These are phyloP conservation scores for Percopsis omiscomaycus DNA, from an alignment of 2,797 vertebrate species.

Conservation along the genomic window DNA sequence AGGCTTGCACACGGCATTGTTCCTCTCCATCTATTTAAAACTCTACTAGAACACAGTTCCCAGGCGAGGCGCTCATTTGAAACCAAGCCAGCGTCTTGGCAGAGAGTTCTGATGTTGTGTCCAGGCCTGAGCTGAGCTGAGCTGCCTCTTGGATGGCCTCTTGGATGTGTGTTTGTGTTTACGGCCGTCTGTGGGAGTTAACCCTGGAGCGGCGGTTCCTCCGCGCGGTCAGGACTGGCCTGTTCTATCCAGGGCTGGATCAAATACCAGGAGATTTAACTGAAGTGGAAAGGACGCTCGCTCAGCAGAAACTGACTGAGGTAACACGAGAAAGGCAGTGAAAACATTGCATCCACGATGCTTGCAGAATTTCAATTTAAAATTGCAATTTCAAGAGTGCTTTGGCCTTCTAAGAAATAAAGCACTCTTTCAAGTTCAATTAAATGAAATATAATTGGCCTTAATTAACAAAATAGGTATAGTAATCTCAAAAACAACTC, in stretches of 20 bases:
- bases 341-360: no score
- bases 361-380: no score
- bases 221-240: constrained; percentile 25
- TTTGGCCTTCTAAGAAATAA: no score
- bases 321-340: no score
- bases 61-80: constrained; percentile 29
- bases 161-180: constrained; percentile 52
- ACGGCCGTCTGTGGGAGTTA: constrained; percentile 10
- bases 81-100: constrained; percentile 41
- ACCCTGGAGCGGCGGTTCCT: constrained; percentile 25
- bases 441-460: no score
- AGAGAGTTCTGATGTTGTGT: constrained; percentile 11
- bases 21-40: constrained; percentile 33
- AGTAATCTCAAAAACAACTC: no score
- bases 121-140: constrained; percentile 27
- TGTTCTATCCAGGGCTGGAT: constrained; percentile 20
- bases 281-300: neutral
- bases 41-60: constrained; percentile 19
- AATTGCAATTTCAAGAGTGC: no score
- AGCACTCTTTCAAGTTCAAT: no score
- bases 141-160: constrained; percentile 41
- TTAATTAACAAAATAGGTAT: no score
- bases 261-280: neutral
- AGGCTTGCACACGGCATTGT: constrained; percentile 3
- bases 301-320: neutral